Evolutionary conservation across 2,888 invertebrate genomes (phyloP).

Genomic region (Tachina grossa): DNA sequence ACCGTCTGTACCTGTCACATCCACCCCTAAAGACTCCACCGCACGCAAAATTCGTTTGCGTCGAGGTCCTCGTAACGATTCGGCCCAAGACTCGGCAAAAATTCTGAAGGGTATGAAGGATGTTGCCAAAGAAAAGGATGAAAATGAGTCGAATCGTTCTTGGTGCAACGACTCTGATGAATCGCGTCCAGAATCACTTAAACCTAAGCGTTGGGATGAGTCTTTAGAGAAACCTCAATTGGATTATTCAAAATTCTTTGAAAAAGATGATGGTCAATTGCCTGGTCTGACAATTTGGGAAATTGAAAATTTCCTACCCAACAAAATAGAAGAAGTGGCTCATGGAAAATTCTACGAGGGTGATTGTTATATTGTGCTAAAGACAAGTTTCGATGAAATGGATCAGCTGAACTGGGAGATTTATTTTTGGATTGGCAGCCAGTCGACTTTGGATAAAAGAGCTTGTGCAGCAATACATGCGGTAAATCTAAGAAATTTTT

Average conservation of each 20-base stretch:
- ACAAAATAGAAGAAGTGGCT: conserved; percentile 95
- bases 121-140: conserved; percentile 88
- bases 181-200: conserved; percentile 85
- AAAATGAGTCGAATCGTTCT: conserved; percentile 84
- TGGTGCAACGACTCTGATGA: conserved; percentile 83
- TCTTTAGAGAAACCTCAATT: conserved; percentile 96
- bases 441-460: conserved; percentile 89
- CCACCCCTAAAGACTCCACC: conserved; percentile 93
- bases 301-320: conserved; percentile 99
- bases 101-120: conserved; percentile 91
- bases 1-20: conserved; percentile 87
- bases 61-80: conserved; percentile 90
- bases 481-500: conserved; percentile 97
- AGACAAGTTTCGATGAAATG: conserved; percentile 92
- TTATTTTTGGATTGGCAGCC: conserved; percentile 99
- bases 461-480: conserved; percentile 93
- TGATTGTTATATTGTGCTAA: conserved; percentile 98
- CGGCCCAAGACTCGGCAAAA: conserved; percentile 93
- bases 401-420: conserved; percentile 96
- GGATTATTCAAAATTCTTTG: conserved; percentile 98
- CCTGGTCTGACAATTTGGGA: conserved; percentile 98
- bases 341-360: conserved; percentile 99
- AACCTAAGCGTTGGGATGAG: conserved; percentile 98
- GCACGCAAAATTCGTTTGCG: conserved; percentile 96
- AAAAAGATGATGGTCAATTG: conserved; percentile 95